Evolutionary conservation across 2,888 invertebrate genomes (phyloP).

Genomic region (Eledone cirrhosa): DNA sequence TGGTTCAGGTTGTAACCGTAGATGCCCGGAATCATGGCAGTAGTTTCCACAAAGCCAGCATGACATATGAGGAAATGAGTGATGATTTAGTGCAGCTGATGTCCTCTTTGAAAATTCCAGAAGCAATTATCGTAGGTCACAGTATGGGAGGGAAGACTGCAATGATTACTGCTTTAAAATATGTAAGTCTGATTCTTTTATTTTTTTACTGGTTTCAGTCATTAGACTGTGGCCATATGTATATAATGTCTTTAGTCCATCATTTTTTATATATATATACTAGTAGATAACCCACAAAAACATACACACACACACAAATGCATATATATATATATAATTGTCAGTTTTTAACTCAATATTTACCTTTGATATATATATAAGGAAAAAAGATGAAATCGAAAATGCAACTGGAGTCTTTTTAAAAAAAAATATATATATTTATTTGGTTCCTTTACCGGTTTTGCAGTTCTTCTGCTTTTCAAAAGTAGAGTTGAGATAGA

Average conservation of each 20-base stretch:
- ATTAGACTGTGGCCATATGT: no score
- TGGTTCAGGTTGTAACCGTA: slow-evolving; percentile 75
- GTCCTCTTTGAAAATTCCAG: slow-evolving; percentile 63
- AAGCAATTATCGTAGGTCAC: slow-evolving; percentile 79
- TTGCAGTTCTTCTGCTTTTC: no score
- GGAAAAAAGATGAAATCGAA: no score
- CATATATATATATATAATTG: no score
- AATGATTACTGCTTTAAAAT: slow-evolving; percentile 80
- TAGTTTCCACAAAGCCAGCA: slow-evolving; percentile 80
- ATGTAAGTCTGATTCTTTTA: slow-evolving; percentile 39
- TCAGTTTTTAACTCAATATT: no score
- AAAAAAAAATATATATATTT: no score
- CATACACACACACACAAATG: no score
- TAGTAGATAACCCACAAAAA: no score
- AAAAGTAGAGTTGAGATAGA: no score
- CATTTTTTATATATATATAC: not conserved
- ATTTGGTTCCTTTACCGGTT: no score
- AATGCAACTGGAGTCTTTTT: no score
- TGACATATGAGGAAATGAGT: slow-evolving; percentile 80
- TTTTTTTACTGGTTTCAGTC: not conserved
- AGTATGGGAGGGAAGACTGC: slow-evolving; percentile 95
- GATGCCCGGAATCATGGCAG: slow-evolving; percentile 97
- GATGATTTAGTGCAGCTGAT: slow-evolving; percentile 74
- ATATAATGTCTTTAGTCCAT: not conserved
- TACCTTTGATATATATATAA: no score